Base-by-base conservation (phyloP, 2,888 invertebrate species). In the Andrena dorsata region DNA sequence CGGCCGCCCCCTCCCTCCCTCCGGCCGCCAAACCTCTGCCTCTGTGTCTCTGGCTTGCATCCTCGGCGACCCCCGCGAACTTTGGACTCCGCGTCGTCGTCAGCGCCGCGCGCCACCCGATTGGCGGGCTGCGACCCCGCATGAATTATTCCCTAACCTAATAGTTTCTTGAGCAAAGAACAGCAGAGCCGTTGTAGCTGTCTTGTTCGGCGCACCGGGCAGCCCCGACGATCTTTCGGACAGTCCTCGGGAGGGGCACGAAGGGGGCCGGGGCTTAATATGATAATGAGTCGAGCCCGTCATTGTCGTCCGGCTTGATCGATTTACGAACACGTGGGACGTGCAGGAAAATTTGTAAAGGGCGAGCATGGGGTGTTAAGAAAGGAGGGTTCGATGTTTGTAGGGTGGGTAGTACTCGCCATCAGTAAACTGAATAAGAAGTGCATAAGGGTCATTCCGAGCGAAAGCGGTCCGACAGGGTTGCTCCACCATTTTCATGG, bases 101-200 rank as follows among this genome's bases (percentile, higher is more conserved):
- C 71, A 66, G 72, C 70, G 71, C 51, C 77, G 60, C 82, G 81
- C 85, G 80, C 81, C 73, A 82, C 75, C 84, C 84, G 84, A 86
- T 88, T 87, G 88, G 86, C 81, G 84, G 86, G 84, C 81, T 84
- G 84, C 84, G 81, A 88, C 84, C 85, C 79, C 80, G 83, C 86
- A 90, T 89, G 88, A 89, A 89, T 89, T 89, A 90, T 90, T 90
- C 87, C 79, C 78, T 83, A 85, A 88, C 83, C 80, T 88, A 88
- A 90, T 90, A 88, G 89, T 86, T 89, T 89, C 84, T 88, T 86
- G 78, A 87, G 85, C 79, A 85, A 87, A 82, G 86, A 87, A 76
- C 85, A 77, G 76, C 79, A 77, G 85, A 82, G 41, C 85, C 80
- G 87, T 53, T 76, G 76, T 78, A 83, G 70, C 77, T 82, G 51